Evolutionary conservation across 2,888 invertebrate species (phyloP).

Genomic region (Pediacus dermestoides): DNA sequence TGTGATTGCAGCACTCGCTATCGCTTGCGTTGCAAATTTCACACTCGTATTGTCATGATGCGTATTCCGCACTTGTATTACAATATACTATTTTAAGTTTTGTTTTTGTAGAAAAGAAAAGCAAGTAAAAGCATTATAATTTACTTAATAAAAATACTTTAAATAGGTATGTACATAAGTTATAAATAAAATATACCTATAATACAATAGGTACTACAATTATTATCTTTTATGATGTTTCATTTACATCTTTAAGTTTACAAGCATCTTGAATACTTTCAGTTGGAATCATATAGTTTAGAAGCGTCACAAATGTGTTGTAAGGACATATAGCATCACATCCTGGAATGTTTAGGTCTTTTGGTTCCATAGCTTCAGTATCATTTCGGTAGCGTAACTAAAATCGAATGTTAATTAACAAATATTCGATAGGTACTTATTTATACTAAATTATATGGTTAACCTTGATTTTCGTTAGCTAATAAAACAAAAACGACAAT

Average conservation of each 20-base stretch:
- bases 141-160: too few relatives aligned
- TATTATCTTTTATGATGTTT: conserved; percentile 1
- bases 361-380: conserved; percentile 22
- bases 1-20: too few relatives aligned
- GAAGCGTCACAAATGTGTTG: conserved; percentile 14
- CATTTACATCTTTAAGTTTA: conserved; percentile 3
- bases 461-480: not conserved
- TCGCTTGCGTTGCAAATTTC: too few relatives aligned
- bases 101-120: too few relatives aligned
- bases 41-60: too few relatives aligned
- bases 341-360: conserved; percentile 28
- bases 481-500: not conserved
- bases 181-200: too few relatives aligned
- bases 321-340: conserved; percentile 33
- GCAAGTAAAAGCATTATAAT: too few relatives aligned
- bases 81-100: too few relatives aligned
- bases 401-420: conserved; percentile 23
- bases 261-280: conserved; percentile 20
- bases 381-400: conserved; percentile 32
- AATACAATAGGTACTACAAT: too few relatives aligned
- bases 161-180: too few relatives aligned
- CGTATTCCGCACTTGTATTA: too few relatives aligned
- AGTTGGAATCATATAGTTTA: conserved; percentile 19
- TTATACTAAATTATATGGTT: too few relatives aligned
- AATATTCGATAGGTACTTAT: conserved; percentile 6